Evolutionary conservation across 2,113 vertebrate genomes (phyloP).

Genomic region (Mugil cephalus): DNA sequence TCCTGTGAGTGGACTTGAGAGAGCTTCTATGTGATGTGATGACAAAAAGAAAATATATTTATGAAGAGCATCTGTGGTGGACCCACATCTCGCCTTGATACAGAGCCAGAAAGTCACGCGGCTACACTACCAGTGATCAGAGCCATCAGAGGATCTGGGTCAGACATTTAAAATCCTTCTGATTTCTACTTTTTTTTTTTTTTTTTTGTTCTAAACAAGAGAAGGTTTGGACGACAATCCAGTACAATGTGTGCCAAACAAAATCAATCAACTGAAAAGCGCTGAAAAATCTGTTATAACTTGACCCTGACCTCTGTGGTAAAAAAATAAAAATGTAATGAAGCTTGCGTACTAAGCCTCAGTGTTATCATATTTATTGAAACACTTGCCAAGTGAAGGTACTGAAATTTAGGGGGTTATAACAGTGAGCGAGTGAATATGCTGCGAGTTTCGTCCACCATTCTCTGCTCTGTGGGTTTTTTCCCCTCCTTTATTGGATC

Average conservation of each 20-base stretch:
- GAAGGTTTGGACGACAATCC: constrained; percentile 39
- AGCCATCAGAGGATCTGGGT: constrained; percentile 26
- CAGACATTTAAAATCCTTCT: constrained; percentile 1
- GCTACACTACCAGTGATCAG: constrained; percentile 37
- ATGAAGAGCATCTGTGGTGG: background rate
- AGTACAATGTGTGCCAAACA: constrained; percentile 53
- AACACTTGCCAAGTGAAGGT: constrained; percentile 70
- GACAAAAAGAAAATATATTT: background rate
- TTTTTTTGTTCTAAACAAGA: constrained; percentile 8
- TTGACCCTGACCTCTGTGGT: constrained; percentile 27
- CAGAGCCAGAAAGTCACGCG: constrained; percentile 24
- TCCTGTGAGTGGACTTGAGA: constrained; percentile 6
- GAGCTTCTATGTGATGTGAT: constrained; percentile 7
- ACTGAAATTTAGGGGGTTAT: constrained; percentile 58
- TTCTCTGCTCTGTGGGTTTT: constrained; percentile 19
- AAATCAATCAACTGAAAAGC: constrained; percentile 34
- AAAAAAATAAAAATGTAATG: constrained; percentile 6
- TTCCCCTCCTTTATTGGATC: constrained; percentile 46
- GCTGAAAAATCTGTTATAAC: constrained; percentile 16
- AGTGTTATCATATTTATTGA: constrained; percentile 64
- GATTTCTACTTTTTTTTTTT: background rate
- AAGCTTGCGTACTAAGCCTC: constrained; percentile 55
- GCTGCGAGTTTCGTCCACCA: constrained; percentile 54
- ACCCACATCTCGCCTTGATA: background rate
- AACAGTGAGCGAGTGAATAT: constrained; percentile 34